phyloP scores from a whole-genome alignment of 2,113 vertebrate species.

The Tupaia tana region DNA sequence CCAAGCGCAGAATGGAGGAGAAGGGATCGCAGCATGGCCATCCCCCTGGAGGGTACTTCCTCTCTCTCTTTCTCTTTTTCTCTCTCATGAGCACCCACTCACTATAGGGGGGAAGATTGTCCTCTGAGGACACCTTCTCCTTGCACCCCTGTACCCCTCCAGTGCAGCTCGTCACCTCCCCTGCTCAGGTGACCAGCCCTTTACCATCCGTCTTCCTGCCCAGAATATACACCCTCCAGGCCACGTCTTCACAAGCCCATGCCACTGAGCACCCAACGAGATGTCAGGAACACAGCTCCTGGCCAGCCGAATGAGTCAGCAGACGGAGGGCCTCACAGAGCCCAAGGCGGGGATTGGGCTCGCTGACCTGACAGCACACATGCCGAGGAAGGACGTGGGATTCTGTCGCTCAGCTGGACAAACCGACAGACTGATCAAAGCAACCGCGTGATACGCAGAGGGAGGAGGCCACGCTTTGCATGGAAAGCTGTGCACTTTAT shows the following conservation, averaged over 20 bases:
- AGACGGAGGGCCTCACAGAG: not conserved
- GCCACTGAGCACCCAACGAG: not conserved
- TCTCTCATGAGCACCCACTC: too few species aligned
- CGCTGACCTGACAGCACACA: not conserved
- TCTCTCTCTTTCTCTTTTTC: too few species aligned
- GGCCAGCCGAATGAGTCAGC: not conserved
- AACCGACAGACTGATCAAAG: not conserved
- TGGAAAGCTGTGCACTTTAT: too few species aligned
- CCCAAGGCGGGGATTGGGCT: not conserved
- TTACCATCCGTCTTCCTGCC: not conserved
- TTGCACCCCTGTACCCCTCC: too few species aligned
- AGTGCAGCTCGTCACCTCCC: accelerated
- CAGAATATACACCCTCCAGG: not conserved
- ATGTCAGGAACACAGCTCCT: too few species aligned
- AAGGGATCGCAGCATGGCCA: too few species aligned
- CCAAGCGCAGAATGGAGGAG: too few species aligned
- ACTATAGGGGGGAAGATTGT: not conserved
- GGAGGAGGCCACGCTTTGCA: too few species aligned
- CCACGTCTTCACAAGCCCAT: not conserved
- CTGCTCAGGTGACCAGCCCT: not conserved
- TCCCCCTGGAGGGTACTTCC: too few species aligned
- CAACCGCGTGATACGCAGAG: not conserved
- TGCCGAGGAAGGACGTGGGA: not conserved
- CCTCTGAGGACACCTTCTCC: too few species aligned
- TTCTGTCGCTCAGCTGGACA: not conserved